Percentiles rank a stretch among this genome's conserved stretches.
Conservation (phyloP, 1,140 invertebrate genomes). For the Helicoverpa zea region DNA sequence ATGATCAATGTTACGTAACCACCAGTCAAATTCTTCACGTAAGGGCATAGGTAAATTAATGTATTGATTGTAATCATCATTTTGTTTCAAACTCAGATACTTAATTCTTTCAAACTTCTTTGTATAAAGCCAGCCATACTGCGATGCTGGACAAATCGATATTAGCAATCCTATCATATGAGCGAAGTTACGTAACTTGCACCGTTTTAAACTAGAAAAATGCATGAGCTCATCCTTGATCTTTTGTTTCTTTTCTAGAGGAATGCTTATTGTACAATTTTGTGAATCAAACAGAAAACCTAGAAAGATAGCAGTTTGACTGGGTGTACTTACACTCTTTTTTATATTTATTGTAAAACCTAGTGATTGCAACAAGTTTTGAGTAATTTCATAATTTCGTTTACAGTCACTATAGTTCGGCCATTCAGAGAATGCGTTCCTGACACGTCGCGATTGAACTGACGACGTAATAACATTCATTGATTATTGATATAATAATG, state of each 20-base stretch:
- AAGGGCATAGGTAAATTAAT: conserved; percentile 28
- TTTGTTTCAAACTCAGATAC: conserved; percentile 31
- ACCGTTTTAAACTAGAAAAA: conserved; percentile 5
- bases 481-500: too few species aligned
- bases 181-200: conserved; percentile 48
- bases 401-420: conserved; percentile 17
- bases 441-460: too few species aligned
- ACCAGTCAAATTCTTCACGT: conserved; percentile 64
- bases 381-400: conserved; percentile 41
- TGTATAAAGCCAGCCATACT: conserved; percentile 50
- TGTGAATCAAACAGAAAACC: conserved; percentile 54
- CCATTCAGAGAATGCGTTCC: too few species aligned
- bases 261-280: conserved; percentile 34
- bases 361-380: conserved; percentile 39
- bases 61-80: conserved; percentile 46
- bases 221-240: conserved; percentile 24
- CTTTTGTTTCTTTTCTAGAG: conserved; percentile 28
- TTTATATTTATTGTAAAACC: conserved; percentile 57
- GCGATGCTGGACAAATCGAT: conserved; percentile 46
- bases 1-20: conserved; percentile 58
- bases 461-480: too few species aligned
- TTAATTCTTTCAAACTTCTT: conserved; percentile 45
- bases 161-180: conserved; percentile 37
- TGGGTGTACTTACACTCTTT: conserved; percentile 51
- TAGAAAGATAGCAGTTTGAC: conserved; percentile 48